A percentile compares a stretch with the other conserved stretches of the same genome.
Conservation (phyloP, 2,888 invertebrate species). For the Chrysolina oricalcia region DNA sequence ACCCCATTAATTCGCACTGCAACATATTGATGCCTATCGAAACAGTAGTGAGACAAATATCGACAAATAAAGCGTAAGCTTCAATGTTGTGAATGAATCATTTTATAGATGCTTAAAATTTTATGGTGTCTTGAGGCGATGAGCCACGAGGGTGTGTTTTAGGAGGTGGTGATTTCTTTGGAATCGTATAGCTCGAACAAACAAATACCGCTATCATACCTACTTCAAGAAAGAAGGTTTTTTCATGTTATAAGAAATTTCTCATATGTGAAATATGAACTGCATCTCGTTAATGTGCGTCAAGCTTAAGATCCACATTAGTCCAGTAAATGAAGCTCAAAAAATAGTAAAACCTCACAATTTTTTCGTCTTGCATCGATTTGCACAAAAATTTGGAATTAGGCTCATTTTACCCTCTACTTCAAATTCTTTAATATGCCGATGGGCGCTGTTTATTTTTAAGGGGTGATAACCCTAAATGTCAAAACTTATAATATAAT, state of each 20-base stretch:
- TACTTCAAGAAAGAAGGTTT: too few species aligned
- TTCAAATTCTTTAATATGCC: too few species aligned
- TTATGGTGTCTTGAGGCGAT: constrained; percentile 44
- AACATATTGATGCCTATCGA: neutral
- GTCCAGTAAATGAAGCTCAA: too few species aligned
- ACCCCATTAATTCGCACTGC: neutral
- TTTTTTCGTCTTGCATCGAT: too few species aligned
- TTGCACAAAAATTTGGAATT: too few species aligned
- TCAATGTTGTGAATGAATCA: constrained; percentile 42
- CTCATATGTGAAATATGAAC: neutral
- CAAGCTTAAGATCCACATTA: too few species aligned
- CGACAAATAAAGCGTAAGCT: neutral
- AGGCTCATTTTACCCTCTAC: too few species aligned
- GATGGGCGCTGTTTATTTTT: too few species aligned
- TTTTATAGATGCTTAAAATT: constrained; percentile 49
- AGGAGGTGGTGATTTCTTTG: constrained; percentile 4
- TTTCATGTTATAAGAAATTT: neutral
- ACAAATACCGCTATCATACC: neutral
- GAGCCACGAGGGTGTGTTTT: constrained; percentile 38
- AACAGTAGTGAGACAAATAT: neutral
- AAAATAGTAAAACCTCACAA: too few species aligned
- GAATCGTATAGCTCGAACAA: constrained; percentile 1
- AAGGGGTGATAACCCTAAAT: too few species aligned
- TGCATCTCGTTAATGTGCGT: too few species aligned
- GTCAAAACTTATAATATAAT: too few species aligned